Percentiles rank a stretch among this genome's conserved stretches.
phyloP scores from a whole-genome alignment of 2,113 vertebrate genomes.

The Zeus faber region DNA sequence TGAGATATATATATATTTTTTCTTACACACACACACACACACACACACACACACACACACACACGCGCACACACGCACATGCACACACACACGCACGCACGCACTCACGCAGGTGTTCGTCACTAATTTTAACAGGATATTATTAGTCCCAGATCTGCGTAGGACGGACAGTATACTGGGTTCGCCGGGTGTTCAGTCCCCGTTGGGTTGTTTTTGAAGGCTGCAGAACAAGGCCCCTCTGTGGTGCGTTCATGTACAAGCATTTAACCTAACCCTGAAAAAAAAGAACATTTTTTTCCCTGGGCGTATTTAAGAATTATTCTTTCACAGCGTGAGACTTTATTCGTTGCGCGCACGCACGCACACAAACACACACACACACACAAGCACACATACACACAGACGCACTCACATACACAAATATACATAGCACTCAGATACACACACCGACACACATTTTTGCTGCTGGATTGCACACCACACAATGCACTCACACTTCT shows the following conservation, averaged over 20 bases:
- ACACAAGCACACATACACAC: not conserved
- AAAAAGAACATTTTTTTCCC: constrained; percentile 16
- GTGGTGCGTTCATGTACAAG: constrained; percentile 50
- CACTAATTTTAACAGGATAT: constrained; percentile 66
- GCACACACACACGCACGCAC: constrained; percentile 21
- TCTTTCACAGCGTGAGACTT: constrained; percentile 30
- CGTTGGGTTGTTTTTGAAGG: constrained; percentile 57
- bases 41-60: constrained; percentile 12
- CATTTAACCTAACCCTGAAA: constrained; percentile 52
- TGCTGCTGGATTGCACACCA: constrained; percentile 52
- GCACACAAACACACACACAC: not conserved
- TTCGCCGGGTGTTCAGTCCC: constrained; percentile 55
- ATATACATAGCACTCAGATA: not conserved
- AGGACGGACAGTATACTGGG: constrained; percentile 40
- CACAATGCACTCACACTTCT: constrained; percentile 54
- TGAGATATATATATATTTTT: not conserved
- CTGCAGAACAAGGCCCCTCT: constrained; percentile 64
- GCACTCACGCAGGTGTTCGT: constrained; percentile 58
- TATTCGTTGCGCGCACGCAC: constrained; percentile 19
- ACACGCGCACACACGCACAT: constrained; percentile 17
- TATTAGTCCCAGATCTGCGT: constrained; percentile 53
- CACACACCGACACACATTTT: constrained; percentile 31
- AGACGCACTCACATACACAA: not conserved
- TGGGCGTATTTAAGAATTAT: constrained; percentile 31
- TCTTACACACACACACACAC: constrained; percentile 2